Base-by-base conservation (phyloP, 2,888 invertebrate genomes). In the Lymantria dispar region DNA sequence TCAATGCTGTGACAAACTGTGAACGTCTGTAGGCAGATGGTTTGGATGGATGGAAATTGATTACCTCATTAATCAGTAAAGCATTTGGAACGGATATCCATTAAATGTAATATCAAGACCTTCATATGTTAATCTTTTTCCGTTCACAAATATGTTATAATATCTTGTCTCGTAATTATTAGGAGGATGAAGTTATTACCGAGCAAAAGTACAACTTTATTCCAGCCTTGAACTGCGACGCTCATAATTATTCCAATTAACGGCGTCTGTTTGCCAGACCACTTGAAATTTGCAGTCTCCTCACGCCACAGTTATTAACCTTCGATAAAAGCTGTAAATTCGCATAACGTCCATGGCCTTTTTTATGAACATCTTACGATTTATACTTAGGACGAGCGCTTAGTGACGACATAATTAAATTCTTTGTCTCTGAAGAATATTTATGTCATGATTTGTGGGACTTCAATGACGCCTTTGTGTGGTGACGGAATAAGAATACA, bases 231-330 rank as follows among this genome's bases (percentile, higher is more conserved):
- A 22, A 22, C 22, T 22, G 22, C 22, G 22, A 22, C 1, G 33
- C 7, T n/a, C 38, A 38, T 38, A 38, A 38, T 40, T 62, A 66
- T 66, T 59, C 58, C 67, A 73, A 73, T 73, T 73, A 71, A 66
- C 62, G 56, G 56, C 38, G 22, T 22, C 22, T 59, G 37, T 51
- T 50, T 52, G 41, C 56, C 46, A 62, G 58, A 45, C 61, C 45
- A 8, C 22, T 60, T 31, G 37, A 47, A n/a, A 42, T 50, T n/a
- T 7, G 31, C 38, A 53, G 33, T 45, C 52, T 10, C 22, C 43
- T 46, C 52, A 53, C 48, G 48, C 36, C 31, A 43, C 31, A 42
- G 48, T 43, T 46, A 46, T 43, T 46, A 53, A 48, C 48, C 46
- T 48, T 45, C 45, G 14, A 36, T 48, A 14, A 57, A 52, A 66